Base-by-base conservation (phyloP, 2,888 invertebrate species). In the Eudasyphora cyanicolor region DNA sequence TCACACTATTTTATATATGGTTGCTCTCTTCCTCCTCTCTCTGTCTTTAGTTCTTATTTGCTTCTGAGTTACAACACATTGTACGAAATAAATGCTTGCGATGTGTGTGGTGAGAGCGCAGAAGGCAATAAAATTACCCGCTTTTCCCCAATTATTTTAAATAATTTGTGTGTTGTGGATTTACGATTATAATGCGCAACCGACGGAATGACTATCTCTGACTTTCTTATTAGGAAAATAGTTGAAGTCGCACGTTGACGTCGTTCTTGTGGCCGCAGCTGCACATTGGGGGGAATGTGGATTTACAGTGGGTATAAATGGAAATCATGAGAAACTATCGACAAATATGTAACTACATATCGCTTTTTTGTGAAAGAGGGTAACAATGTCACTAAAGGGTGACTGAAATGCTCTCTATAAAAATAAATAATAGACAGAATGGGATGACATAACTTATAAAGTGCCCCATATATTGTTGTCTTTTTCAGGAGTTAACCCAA, bases 101-200 rank as follows among this genome's bases (percentile, higher is more conserved):
- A n/a, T n/a, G n/a, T n/a, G n/a, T n/a, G n/a, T n/a, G n/a, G n/a
- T 17, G 71, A 38, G 78, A 75, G 76, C 14, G 67, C 64, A 76
- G 79, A 76, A 71, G 73, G 29, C 82, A 73, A 67, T 38, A 82
- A 70, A 67, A 51, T 62, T 45, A 29, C 35, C 35, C 45, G 70
- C 60, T 79, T 82, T 82, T 79, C 79, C 76, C 57, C 73, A 82
- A 79, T 70, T 38, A 27, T 73, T 54, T 69, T 45, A 8, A 51
- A 67, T 51, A 49, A 57, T 27, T 69, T 62, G 29, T 67, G 32
- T 38, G 19, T 10, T 38, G n/a, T n/a, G n/a, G 24, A 24, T 57
- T 57, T 57, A 57, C 27, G 57, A 24, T 57, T 57, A 57, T 54
- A 54, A 54, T 19, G 21, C n/a, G 45, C 45, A 12, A 3, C 45